Evolutionary conservation across 2,797 vertebrate species (phyloP), one percentile per base, ranked within the genome.

Genomic region (Pseudomugil tenellus): DNA sequence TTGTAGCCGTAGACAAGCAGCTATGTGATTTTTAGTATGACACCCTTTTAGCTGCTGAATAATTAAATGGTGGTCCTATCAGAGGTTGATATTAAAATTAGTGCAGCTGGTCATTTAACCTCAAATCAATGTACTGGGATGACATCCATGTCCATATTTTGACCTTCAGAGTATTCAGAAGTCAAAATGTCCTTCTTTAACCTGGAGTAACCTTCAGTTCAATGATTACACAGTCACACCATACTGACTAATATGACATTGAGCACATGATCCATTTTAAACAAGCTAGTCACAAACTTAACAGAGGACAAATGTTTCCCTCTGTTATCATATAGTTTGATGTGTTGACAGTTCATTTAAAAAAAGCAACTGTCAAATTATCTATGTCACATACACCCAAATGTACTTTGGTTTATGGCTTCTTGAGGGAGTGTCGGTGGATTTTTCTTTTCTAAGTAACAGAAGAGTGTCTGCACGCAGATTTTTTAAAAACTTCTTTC

Each of bases 181-280:
- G 65, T 59, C 28, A 48, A 14, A 63, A 26, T 53, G 54, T 67
- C 79, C 63, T 75, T 49, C 4, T 7, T 61, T 32, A 23, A 16
- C n/a, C 25, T 3, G 6, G 60, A 19, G 34, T 29, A 16, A 69
- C 64, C 21, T 63, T 3, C 3, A 1, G 54, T 28, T 75, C 52
- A 77, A 83, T 81, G 43, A 80, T 83, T 77, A 72, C 58, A 32
- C 23, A 39, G 70, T 63, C 52, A 63, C 63, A 49, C 8, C 14
- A 46, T 10, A 3, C 3, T 65, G 68, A 58, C 37, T 31, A 54
- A 74, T 19, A 7, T 59, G 65, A 23, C 63, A 3, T 41, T 10
- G 39, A 71, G 17, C 63, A 61, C 52, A 53, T 63, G 67, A 77
- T 53, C 55, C 32, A 9, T 43, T 9, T 7, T 32, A 10, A 34